Percentiles rank a stretch among this genome's conserved stretches.
Conservation (phyloP, 2,888 invertebrate genomes). For the Heliconius aoede region DNA sequence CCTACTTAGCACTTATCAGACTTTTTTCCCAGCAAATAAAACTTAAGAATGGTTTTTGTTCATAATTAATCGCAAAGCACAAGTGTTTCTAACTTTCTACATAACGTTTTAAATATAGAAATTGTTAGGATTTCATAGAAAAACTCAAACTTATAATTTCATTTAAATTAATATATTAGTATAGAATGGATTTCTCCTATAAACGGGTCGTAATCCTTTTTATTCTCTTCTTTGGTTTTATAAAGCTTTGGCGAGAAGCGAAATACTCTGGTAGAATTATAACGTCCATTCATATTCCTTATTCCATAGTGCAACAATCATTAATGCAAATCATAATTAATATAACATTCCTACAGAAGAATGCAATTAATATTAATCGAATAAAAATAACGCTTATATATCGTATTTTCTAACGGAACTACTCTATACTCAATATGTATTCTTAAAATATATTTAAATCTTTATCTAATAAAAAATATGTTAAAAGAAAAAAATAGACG, state of each 20-base stretch:
- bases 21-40: too few relatives aligned
- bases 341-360: conserved; percentile 5
- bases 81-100: too few relatives aligned
- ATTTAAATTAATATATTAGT: too few relatives aligned
- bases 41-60: too few relatives aligned
- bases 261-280: not conserved
- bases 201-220: not conserved
- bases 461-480: too few relatives aligned
- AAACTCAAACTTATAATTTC: too few relatives aligned
- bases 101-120: too few relatives aligned
- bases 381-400: not conserved
- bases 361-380: not conserved
- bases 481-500: not conserved
- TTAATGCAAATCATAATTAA: conserved; percentile 17
- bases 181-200: too few relatives aligned
- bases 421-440: not conserved
- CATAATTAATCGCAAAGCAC: too few relatives aligned
- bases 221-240: not conserved
- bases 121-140: too few relatives aligned
- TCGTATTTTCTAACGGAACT: not conserved
- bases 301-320: not conserved
- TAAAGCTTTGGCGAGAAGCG: not conserved
- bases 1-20: not conserved
- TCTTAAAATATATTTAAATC: too few relatives aligned
- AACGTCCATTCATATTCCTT: not conserved